These are phyloP conservation scores for Bombus turneri DNA, from an alignment of 1,140 invertebrate genomes.

Conservation along the genomic window DNA sequence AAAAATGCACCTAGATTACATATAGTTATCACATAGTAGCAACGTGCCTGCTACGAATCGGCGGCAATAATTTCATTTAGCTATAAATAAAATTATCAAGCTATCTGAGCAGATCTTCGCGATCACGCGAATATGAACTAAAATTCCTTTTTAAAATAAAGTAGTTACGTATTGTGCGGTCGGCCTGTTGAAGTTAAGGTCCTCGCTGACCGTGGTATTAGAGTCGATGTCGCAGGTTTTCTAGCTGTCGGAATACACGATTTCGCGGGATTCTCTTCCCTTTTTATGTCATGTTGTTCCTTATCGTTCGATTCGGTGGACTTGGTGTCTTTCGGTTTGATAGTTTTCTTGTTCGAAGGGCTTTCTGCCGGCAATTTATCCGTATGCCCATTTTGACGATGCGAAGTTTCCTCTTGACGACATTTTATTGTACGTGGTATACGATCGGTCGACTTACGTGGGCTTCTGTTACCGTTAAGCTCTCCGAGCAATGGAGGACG, in stretches of 20 bases:
- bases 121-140: not conserved
- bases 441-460: conserved; percentile 68
- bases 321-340: conserved; percentile 59
- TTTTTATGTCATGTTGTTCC: conserved; percentile 44
- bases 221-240: conserved; percentile 68
- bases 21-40: not conserved
- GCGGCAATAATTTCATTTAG: not conserved
- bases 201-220: conserved; percentile 71
- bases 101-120: not conserved
- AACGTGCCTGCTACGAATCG: not conserved
- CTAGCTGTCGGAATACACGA: conserved; percentile 76
- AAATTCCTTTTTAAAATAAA: not conserved
- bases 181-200: conserved; percentile 59
- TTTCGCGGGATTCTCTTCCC: conserved; percentile 60
- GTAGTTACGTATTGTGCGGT: conserved; percentile 65
- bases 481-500: conserved; percentile 67
- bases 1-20: not conserved
- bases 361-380: conserved; percentile 59
- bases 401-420: conserved; percentile 64
- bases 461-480: conserved; percentile 62
- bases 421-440: conserved; percentile 62
- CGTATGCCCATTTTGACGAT: conserved; percentile 58
- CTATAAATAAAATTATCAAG: not conserved
- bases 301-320: conserved; percentile 53
- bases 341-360: conserved; percentile 42